A percentile compares a stretch with the other conserved stretches of the same genome.
Conservation (phyloP, 1,140 invertebrate genomes). For the Phenacoccus solenopsis region DNA sequence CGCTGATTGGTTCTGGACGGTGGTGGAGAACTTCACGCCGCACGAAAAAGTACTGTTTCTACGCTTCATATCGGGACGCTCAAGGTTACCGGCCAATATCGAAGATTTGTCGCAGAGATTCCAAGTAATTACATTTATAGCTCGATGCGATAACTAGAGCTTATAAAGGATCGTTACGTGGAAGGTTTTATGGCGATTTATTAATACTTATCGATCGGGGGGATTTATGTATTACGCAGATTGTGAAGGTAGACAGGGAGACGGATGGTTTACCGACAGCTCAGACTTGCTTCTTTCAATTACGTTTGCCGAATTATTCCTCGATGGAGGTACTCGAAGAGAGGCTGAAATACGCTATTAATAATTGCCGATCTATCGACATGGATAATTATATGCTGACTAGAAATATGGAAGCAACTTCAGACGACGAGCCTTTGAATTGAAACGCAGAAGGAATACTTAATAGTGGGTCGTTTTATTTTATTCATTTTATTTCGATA, state of each 20-base stretch:
- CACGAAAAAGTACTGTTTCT: constrained; percentile 52
- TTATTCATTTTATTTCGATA: too few species aligned
- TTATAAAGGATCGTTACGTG: too few species aligned
- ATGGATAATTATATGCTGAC: constrained; percentile 62
- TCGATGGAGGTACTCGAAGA: constrained; percentile 47
- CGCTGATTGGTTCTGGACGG: constrained; percentile 51
- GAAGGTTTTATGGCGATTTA: too few species aligned
- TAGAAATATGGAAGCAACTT: constrained; percentile 42
- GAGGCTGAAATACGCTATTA: constrained; percentile 50
- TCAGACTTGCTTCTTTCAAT: constrained; percentile 57
- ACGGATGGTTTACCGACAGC: constrained; percentile 49
- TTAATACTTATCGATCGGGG: too few species aligned
- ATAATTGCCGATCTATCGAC: constrained; percentile 56
- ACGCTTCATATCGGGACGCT: constrained; percentile 53
- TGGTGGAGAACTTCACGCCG: constrained; percentile 49
- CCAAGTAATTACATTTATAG: too few species aligned
- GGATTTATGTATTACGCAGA: too few species aligned
- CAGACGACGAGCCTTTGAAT: constrained; percentile 37
- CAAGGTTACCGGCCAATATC: constrained; percentile 48
- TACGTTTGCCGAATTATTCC: constrained; percentile 50
- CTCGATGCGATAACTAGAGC: too few species aligned
- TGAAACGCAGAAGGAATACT: too few species aligned
- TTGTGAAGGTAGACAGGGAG: constrained; percentile 45
- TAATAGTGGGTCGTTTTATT: too few species aligned
- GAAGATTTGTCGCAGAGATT: constrained; percentile 53